These are phyloP conservation scores for Merluccius polli DNA, from an alignment of 2,797 vertebrate genomes.

Conservation along the genomic window DNA sequence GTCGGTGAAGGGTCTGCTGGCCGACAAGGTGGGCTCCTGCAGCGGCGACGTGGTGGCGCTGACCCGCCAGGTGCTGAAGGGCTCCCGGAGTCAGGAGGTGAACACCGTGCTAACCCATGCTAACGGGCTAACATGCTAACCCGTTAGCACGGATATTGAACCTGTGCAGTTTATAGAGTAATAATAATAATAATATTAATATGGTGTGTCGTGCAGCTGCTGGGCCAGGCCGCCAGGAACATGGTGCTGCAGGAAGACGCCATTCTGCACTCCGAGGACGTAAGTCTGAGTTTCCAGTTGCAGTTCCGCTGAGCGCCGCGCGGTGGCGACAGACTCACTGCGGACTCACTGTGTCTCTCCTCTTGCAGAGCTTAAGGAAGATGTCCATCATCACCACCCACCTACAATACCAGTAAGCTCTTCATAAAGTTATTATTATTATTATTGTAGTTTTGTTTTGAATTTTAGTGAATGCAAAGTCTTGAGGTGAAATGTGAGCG, in stretches of 20 bases:
- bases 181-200: background rate
- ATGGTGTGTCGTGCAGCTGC: conserved; percentile 70
- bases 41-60: conserved; percentile 92
- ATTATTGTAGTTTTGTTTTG: background rate
- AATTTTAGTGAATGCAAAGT: background rate
- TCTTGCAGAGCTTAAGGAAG: conserved; percentile 90
- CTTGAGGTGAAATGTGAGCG: background rate
- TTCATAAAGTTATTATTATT: background rate
- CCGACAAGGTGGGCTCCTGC: conserved; percentile 90
- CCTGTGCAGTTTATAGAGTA: too few species aligned
- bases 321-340: too few species aligned
- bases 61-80: conserved; percentile 93
- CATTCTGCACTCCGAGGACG: conserved; percentile 95
- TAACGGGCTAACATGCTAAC: background rate
- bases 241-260: conserved; percentile 97
- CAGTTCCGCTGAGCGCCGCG: too few species aligned
- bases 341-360: conserved; percentile 14
- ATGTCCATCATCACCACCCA: conserved; percentile 99
- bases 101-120: too few species aligned
- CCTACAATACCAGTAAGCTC: conserved; percentile 96
- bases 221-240: conserved; percentile 92
- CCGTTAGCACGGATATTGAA: background rate
- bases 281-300: conserved; percentile 68
- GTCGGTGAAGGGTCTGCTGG: conserved; percentile 90
- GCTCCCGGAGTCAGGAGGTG: conserved; percentile 96